phyloP scores from a whole-genome alignment of 2,797 vertebrate genomes.

The Danio choprae region DNA sequence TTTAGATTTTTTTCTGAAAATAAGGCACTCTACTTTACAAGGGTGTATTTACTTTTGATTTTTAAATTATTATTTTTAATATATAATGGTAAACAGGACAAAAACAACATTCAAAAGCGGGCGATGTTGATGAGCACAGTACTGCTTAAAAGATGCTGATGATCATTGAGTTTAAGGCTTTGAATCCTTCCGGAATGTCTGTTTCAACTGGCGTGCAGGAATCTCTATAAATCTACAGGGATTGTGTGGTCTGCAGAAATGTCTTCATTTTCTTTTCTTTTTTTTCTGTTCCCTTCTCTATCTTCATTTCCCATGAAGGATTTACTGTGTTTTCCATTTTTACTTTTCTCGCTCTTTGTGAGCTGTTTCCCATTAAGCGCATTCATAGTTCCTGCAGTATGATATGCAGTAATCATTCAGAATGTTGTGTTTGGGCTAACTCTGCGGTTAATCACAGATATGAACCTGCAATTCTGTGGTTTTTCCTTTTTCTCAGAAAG shows the following conservation, averaged over 20 bases:
- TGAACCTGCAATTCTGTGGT: neutral
- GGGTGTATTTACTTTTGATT: no score
- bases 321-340: conserved; percentile 28
- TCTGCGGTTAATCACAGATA: conserved; percentile 3
- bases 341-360: neutral
- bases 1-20: no score
- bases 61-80: no score
- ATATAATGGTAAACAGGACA: no score
- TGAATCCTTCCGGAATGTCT: neutral
- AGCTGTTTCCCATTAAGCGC: conserved; percentile 8
- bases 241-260: conserved; percentile 31
- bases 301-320: conserved; percentile 1
- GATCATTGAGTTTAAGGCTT: neutral
- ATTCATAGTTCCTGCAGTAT: conserved; percentile 3
- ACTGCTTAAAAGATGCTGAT: neutral
- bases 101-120: no score
- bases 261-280: conserved; percentile 1
- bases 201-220: neutral
- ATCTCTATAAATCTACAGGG: neutral
- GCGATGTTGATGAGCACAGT: no score
- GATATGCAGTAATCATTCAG: neutral
- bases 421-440: neutral
- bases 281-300: conserved; percentile 17
- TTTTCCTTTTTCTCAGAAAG: neutral
- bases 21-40: no score